Conservation (phyloP, 1,140 invertebrate species). For the Drosophila ananassae region DNA sequence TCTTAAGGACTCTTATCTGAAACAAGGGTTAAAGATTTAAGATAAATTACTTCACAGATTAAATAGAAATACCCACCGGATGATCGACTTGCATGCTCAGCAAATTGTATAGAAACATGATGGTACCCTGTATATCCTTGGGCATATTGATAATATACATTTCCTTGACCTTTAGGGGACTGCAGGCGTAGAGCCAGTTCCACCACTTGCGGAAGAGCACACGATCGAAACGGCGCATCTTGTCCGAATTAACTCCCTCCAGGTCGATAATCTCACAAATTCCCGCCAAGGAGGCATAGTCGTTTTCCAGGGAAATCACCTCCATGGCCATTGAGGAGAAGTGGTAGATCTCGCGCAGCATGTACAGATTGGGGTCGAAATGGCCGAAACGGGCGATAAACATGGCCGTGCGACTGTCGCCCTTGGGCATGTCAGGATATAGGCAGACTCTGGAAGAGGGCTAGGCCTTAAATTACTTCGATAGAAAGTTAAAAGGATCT, state of each 20-base stretch:
- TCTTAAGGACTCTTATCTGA: conserved; percentile 68
- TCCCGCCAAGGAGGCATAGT: conserved; percentile 77
- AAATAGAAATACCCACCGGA: conserved; percentile 43
- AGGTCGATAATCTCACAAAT: conserved; percentile 85
- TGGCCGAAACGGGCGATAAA: conserved; percentile 84
- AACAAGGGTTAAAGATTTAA: background rate
- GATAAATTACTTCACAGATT: background rate
- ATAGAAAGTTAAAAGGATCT: conserved; percentile 6
- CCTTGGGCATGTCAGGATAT: conserved; percentile 77
- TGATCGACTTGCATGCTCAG: conserved; percentile 70
- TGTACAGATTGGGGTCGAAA: conserved; percentile 84
- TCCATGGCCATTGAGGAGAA: conserved; percentile 84
- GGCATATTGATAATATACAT: conserved; percentile 85
- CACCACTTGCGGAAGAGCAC: conserved; percentile 85
- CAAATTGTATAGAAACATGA: conserved; percentile 67
- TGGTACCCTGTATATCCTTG: conserved; percentile 74
- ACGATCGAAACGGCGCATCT: conserved; percentile 84
- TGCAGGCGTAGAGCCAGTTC: conserved; percentile 84
- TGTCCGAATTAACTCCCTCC: conserved; percentile 81
- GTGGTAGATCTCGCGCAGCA: conserved; percentile 81
- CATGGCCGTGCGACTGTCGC: conserved; percentile 84
- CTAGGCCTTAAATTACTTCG: background rate
- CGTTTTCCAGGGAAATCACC: conserved; percentile 84
- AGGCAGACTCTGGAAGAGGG: conserved; percentile 50
- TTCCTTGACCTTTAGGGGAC: conserved; percentile 85